Base-by-base conservation (phyloP, 2,888 invertebrate genomes). In the Chrysopilus asiliformis region DNA sequence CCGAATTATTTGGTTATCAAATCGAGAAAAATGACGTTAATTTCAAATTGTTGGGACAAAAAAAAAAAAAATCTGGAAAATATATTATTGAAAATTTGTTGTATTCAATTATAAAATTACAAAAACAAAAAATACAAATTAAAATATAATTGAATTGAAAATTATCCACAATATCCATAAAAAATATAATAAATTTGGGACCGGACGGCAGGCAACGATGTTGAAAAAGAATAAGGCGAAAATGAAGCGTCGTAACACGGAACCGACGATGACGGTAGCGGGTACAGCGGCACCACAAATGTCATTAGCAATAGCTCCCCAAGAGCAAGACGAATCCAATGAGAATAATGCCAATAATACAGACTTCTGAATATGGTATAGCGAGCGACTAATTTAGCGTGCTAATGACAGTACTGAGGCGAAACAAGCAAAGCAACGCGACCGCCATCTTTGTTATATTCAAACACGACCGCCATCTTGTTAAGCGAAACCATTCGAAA, bases 171-270 rank as follows among this genome's bases (percentile, higher is more conserved):
- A 12, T 9, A 27, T 27, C 7, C 6, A 13, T 12, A n/a, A 22
- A 36, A 36, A 28, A 31, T 8, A 18, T 37, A n/a, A n/a, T n/a
- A n/a, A 35, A 40, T 40, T 38, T 43, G 38, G 53, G 53, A 55
- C 53, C 55, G 58, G 56, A 56, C 55, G 55, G 50, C 70, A 95
- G 95, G 95, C 97, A 66, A 95, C 95, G 69, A 97, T 97, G 97
- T 76, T 97, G 73, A 95, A 95, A 81, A 95, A 97, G 76, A 83
- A 81, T 68, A 85, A 85, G 71, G 77, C 78, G 59, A 95, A 95
- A 76, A 91, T 93, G 79, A 91, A 91, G 69, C 76, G 94, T 53
- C 81, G 93, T 62, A 89, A 93, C 71, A 89, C 89, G 52, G 87
- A 89, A 71, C 81, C 83, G 52, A 72, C 75, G 53, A 79, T 80